phyloP scores from a whole-genome alignment of 2,888 invertebrate species.

The Phytoseiulus persimilis region DNA sequence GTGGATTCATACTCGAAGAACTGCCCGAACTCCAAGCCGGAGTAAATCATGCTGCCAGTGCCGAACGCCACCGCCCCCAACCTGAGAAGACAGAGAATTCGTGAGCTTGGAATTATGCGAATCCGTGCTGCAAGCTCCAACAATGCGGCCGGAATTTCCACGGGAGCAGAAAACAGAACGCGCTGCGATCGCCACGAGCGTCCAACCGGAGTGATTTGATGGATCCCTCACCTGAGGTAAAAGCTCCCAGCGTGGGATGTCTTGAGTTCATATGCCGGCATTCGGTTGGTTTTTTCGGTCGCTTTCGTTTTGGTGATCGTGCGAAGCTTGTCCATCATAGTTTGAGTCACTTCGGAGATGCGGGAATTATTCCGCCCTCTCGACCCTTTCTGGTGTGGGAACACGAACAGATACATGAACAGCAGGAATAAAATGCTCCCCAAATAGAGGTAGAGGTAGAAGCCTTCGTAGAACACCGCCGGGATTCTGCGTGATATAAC shows the following conservation, averaged over 20 bases:
- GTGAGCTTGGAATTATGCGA: background rate
- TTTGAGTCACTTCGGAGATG: background rate
- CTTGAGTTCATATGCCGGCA: conserved; percentile 30
- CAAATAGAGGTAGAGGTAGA: conserved; percentile 75
- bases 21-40: conserved; percentile 85
- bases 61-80: conserved; percentile 67
- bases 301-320: conserved; percentile 15
- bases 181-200: background rate
- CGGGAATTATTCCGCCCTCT: conserved; percentile 9
- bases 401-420: conserved; percentile 61
- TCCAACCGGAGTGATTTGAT: background rate
- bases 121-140: too few species aligned
- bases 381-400: conserved; percentile 41
- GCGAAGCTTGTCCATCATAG: conserved; percentile 21
- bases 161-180: background rate
- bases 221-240: conserved; percentile 16
- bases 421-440: conserved; percentile 75
- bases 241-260: conserved; percentile 30
- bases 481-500: conserved; percentile 88
- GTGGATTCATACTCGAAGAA: conserved; percentile 84
- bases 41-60: conserved; percentile 93
- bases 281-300: background rate
- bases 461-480: conserved; percentile 83
- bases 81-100: background rate
- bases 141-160: background rate